These are phyloP conservation scores for Chrysomela aeneicollis DNA, from an alignment of 2,888 invertebrate genomes.

Conservation along the genomic window DNA sequence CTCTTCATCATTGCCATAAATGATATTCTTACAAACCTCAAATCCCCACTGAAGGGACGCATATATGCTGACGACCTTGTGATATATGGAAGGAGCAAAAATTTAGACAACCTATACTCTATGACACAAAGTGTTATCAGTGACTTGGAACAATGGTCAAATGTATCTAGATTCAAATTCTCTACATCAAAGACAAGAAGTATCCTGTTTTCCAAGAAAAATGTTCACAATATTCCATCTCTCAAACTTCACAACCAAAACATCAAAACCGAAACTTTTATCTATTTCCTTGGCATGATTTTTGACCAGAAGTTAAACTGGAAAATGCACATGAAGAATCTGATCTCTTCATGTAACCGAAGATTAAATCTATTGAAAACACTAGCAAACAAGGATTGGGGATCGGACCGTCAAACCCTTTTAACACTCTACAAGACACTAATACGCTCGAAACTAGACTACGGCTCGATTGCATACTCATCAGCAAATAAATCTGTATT, in stretches of 20 bases:
- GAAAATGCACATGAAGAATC: not conserved
- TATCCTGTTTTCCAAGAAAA: not conserved
- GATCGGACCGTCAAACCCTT: not conserved
- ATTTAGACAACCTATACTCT: not conserved
- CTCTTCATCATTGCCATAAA: constrained; percentile 30
- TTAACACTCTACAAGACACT: not conserved
- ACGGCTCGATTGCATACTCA: not conserved
- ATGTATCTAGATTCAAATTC: not conserved
- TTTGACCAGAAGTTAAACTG: not conserved
- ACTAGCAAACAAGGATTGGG: not conserved
- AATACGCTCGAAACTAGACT: constrained; percentile 9
- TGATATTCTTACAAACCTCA: no score
- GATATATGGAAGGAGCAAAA: not conserved
- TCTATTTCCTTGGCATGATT: no score
- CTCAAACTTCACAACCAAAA: not conserved
- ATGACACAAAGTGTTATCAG: not conserved
- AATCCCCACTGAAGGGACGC: not conserved
- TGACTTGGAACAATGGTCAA: not conserved
- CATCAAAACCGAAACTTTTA: no score
- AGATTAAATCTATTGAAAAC: constrained; percentile 1
- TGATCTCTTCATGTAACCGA: not conserved
- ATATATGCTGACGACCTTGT: constrained; percentile 3
- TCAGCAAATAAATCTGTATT: not conserved
- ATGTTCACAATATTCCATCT: not conserved
- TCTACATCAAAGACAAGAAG: not conserved